Evolutionary conservation across 2,888 invertebrate genomes (phyloP).

Genomic region (Sesia apiformis): DNA sequence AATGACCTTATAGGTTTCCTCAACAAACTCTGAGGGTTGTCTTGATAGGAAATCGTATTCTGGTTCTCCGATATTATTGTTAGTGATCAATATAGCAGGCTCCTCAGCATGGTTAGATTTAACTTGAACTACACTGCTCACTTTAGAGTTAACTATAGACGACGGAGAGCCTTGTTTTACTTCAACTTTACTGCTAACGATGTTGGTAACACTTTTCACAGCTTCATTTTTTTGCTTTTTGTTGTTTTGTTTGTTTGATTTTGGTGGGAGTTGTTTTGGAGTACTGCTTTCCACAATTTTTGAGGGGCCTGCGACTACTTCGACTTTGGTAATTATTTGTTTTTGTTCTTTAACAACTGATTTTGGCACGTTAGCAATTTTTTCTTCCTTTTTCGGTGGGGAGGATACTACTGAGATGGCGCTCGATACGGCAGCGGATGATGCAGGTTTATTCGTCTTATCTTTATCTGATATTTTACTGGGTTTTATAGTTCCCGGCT

Average conservation of each 20-base stretch:
- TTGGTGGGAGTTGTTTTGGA: slow-evolving; percentile 36
- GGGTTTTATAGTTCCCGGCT: slow-evolving; percentile 61
- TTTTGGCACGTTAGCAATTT: slow-evolving; percentile 51
- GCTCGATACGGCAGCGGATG: slow-evolving; percentile 48
- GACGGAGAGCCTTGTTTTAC: slow-evolving; percentile 55
- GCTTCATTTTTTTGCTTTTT: slow-evolving; percentile 41
- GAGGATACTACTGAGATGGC: slow-evolving; percentile 53
- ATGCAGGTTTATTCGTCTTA: slow-evolving; percentile 49
- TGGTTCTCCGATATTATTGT: slow-evolving; percentile 85
- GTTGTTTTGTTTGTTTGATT: slow-evolving; percentile 39
- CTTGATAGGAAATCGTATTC: slow-evolving; percentile 90
- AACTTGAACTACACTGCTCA: slow-evolving; percentile 75
- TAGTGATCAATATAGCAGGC: slow-evolving; percentile 76
- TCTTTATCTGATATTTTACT: slow-evolving; percentile 56
- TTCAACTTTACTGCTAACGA: slow-evolving; percentile 66
- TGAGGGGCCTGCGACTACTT: slow-evolving; percentile 71
- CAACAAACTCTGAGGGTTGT: slow-evolving; percentile 88
- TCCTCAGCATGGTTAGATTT: slow-evolving; percentile 58
- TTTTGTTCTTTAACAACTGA: slow-evolving; percentile 61
- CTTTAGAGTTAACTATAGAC: slow-evolving; percentile 44
- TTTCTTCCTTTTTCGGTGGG: slow-evolving; percentile 62
- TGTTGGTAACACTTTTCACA: slow-evolving; percentile 49
- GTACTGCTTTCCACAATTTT: slow-evolving; percentile 52
- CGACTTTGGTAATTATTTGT: slow-evolving; percentile 67
- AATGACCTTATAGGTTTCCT: slow-evolving; percentile 89